Evolutionary conservation across 92 coral and sea anemone genomes (phyloP).

Genomic region (Isaurus tuberculatus): DNA sequence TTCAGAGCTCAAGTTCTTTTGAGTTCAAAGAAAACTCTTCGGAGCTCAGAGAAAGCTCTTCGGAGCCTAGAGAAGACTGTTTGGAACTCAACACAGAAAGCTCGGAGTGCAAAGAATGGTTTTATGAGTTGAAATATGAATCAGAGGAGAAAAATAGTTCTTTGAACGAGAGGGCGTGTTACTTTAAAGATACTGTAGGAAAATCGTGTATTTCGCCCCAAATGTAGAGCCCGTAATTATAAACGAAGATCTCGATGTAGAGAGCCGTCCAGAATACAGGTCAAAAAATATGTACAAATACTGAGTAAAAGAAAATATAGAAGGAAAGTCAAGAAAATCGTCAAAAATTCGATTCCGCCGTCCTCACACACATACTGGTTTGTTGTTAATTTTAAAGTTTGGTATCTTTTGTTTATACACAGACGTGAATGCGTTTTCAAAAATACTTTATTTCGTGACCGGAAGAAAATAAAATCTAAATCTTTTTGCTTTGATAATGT

Average conservation of each 20-base stretch:
- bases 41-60: background rate
- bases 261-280: no score
- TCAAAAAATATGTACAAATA: no score
- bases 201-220: background rate
- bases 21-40: background rate
- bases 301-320: no score
- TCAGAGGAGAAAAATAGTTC: background rate
- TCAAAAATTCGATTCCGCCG: no score
- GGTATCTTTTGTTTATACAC: no score
- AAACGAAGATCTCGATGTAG: no score
- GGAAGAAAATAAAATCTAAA: constrained; percentile 1
- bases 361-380: no score
- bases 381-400: no score
- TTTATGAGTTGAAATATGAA: background rate
- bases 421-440: background rate
- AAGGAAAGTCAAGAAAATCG: no score
- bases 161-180: background rate
- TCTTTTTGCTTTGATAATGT: constrained; percentile 1
- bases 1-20: no score
- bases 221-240: no score
- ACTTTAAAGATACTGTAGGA: background rate
- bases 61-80: background rate
- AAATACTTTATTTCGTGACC: background rate
- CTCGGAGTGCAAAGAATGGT: constrained; percentile 1
- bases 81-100: constrained; percentile 3